Percentiles rank a stretch among this genome's conserved stretches.
These are phyloP conservation scores for Crotalus horridus DNA, from an alignment of 2,113 vertebrate species.

Conservation along the genomic window DNA sequence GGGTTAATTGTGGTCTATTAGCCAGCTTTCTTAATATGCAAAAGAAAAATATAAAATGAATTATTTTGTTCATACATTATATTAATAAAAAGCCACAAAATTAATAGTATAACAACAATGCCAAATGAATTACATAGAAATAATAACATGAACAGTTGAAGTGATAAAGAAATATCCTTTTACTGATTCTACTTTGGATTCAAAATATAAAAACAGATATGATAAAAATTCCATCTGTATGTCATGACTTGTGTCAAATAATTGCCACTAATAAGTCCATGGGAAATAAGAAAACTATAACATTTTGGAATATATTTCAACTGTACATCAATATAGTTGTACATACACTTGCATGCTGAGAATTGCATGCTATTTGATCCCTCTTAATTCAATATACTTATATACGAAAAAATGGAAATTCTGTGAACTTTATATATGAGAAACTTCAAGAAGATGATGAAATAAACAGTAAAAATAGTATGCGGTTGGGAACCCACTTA, in stretches of 20 bases:
- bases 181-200: not conserved
- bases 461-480: constrained; percentile 62
- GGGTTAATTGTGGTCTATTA: not conserved
- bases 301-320: not conserved
- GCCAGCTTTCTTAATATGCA: not conserved
- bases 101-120: not conserved
- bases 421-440: constrained; percentile 35
- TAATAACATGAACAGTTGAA: not conserved
- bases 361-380: constrained; percentile 32
- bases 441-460: constrained; percentile 49
- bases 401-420: constrained; percentile 60
- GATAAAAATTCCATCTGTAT: not conserved
- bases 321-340: constrained; percentile 8
- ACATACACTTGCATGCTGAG: constrained; percentile 16
- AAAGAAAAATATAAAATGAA: not conserved
- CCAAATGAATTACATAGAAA: not conserved
- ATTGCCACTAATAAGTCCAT: not conserved
- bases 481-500: constrained; percentile 62
- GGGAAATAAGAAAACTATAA: not conserved
- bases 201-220: not conserved
- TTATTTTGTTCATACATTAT: not conserved
- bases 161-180: not conserved
- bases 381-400: constrained; percentile 48
- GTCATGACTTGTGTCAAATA: not conserved
- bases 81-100: not conserved